These are phyloP conservation scores for Dendrolimus punctatus DNA, from an alignment of 1,140 invertebrate species.

Conservation along the genomic window DNA sequence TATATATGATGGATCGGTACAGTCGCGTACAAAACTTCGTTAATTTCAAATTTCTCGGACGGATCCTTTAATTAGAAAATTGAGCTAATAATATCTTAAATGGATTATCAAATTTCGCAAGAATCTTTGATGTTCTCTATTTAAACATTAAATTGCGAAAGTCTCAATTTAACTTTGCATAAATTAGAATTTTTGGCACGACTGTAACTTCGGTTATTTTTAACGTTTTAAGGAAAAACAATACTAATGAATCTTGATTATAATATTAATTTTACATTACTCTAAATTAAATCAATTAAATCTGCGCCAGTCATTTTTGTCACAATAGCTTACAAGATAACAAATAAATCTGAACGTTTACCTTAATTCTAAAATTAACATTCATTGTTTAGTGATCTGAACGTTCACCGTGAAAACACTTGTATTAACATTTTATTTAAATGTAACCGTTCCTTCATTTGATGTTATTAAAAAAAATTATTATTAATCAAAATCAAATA, in stretches of 20 bases:
- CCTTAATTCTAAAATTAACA: too few species aligned
- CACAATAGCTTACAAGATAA: too few species aligned
- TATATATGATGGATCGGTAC: slow-evolving; percentile 33
- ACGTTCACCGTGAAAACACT: too few species aligned
- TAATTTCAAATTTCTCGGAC: slow-evolving; percentile 10
- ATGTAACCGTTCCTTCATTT: too few species aligned
- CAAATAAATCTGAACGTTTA: too few species aligned
- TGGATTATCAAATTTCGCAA: slow-evolving; percentile 16
- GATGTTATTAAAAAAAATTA: too few species aligned
- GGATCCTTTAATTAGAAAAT: slow-evolving; percentile 11
- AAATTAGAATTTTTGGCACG: slow-evolving; percentile 10
- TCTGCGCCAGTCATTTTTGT: too few species aligned
- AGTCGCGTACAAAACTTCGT: slow-evolving; percentile 21
- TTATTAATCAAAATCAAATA: too few species aligned
- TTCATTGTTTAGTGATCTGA: too few species aligned
- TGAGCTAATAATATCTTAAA: slow-evolving; percentile 9
- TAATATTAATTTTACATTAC: too few species aligned
- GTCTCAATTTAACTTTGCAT: slow-evolving; percentile 8
- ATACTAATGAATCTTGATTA: background rate
- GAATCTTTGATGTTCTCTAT: slow-evolving; percentile 16
- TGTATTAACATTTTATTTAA: too few species aligned
- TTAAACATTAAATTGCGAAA: slow-evolving; percentile 7
- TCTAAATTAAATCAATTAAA: too few species aligned
- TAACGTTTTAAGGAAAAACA: slow-evolving; percentile 1
- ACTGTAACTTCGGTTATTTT: slow-evolving; percentile 9